These are phyloP conservation scores for Euclidia mi DNA, from an alignment of 2,888 invertebrate genomes.

Conservation along the genomic window DNA sequence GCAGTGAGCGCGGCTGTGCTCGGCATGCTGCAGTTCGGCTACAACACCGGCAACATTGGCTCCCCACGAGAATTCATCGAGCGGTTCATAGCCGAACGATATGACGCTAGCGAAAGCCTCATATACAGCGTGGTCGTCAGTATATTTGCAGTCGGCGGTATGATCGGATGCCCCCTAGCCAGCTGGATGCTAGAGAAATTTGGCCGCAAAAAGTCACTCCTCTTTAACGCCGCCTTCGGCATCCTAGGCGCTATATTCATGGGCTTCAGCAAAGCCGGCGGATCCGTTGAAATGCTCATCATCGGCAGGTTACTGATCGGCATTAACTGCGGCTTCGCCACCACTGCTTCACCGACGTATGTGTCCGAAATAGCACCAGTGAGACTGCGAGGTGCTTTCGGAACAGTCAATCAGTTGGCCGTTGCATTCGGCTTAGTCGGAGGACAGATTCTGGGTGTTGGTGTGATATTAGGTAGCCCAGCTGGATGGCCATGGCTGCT, in stretches of 20 bases:
- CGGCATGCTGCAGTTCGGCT: conserved; percentile 93
- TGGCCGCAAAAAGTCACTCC: conserved; percentile 92
- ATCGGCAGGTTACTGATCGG: conserved; percentile 93
- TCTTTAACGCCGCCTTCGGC: conserved; percentile 91
- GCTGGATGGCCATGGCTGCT: conserved; percentile 86
- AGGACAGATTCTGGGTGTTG: conserved; percentile 85
- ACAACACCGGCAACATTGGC: conserved; percentile 93
- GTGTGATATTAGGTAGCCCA: conserved; percentile 81
- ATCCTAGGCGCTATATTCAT: conserved; percentile 91
- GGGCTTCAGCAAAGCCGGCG: conserved; percentile 91
- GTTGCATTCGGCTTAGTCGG: conserved; percentile 84
- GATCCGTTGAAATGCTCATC: conserved; percentile 92
- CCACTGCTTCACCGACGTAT: conserved; percentile 87
- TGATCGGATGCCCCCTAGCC: conserved; percentile 94
- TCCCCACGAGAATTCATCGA: conserved; percentile 91
- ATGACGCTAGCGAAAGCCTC: conserved; percentile 83
- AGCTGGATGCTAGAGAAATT: conserved; percentile 93
- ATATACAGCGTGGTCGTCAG: conserved; percentile 92
- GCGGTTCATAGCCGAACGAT: conserved; percentile 90
- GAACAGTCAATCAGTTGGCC: conserved; percentile 86
- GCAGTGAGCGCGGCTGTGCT: conserved; percentile 92
- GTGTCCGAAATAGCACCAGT: conserved; percentile 86
- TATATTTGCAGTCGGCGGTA: conserved; percentile 94
- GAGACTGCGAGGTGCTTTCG: conserved; percentile 82
- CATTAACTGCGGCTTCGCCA: conserved; percentile 92